Evolutionary conservation across 2,888 invertebrate genomes (phyloP), one percentile per base, ranked within the genome.

Genomic region (Drosophila longiperda): DNA sequence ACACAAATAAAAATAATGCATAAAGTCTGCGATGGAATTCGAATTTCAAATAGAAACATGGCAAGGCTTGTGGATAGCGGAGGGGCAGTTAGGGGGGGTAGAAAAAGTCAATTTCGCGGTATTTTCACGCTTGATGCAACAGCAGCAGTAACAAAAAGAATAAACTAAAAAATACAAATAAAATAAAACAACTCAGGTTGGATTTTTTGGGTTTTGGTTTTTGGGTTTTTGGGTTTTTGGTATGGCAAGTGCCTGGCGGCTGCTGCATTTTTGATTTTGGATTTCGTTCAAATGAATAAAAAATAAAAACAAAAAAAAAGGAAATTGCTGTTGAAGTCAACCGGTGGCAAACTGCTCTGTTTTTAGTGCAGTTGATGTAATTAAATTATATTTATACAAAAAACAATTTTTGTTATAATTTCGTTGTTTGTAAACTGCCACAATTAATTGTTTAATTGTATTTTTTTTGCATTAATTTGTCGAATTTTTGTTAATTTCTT

Each of bases 81-180:
- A 38, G n/a, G 45, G 45, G 45, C 36, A 52, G 29, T 40, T 9
- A 59, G 48, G 55, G 61, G 0, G 26, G 3, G 40, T 42, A 63
- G 42, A 66, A 77, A 79, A 78, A 63, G 66, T 71, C 82, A 85
- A 87, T 88, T 91, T 91, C 92, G 91, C 91, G 91, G 92, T 92
- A 92, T 92, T 91, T 91, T 92, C 78, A 92, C 92, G 92, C 91
- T 88, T 92, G 78, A 83, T 66, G 80, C 76, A 82, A 63, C 67
- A 66, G 40, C 54, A 36, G 20, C 38, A 26, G 12, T 12, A 26
- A 45, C 40, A 34, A 29, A 59, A 33, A 23, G 9, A 57, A 36
- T 40, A 42, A 40, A 57, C n/a, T 40, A 40, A 54, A 49, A 48
- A 29, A 29, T 26, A 26, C 4, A 26, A 36, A 64, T 52, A 20